Percentiles rank a stretch among this genome's conserved stretches.
phyloP scores from a whole-genome alignment of 1,140 invertebrate genomes.

The Listronotus oregonensis region DNA sequence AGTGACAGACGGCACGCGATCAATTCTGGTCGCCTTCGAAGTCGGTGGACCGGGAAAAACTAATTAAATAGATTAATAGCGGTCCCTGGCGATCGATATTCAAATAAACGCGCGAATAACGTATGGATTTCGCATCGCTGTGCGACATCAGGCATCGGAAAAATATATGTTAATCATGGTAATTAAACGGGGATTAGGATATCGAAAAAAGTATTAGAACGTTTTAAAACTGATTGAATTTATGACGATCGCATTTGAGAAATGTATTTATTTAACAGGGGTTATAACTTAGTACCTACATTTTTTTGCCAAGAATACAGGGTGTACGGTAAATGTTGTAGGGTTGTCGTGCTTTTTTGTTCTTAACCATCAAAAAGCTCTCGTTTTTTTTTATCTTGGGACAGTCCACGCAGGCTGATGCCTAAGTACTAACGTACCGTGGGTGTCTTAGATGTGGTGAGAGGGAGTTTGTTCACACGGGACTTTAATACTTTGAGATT shows the following conservation, averaged over 20 bases:
- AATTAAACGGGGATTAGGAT: constrained; percentile 22
- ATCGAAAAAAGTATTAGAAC: neutral
- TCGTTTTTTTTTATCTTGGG: no score
- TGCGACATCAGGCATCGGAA: constrained; percentile 23
- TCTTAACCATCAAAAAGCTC: no score
- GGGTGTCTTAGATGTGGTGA: no score
- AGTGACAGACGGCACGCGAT: constrained; percentile 50
- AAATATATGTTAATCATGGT: constrained; percentile 31
- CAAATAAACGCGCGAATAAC: constrained; percentile 46
- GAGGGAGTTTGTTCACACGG: no score
- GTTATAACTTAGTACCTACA: no score
- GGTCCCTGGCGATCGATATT: constrained; percentile 45
- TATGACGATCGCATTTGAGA: neutral
- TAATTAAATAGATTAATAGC: constrained; percentile 54
- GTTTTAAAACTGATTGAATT: neutral
- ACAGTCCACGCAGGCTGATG: no score
- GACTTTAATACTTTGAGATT: no score
- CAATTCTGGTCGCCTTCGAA: constrained; percentile 49
- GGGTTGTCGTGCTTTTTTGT: no score
- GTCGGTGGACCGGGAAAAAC: constrained; percentile 48
- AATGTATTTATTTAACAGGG: no score
- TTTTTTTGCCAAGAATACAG: no score
- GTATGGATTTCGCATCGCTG: constrained; percentile 31
- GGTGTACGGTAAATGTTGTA: no score
- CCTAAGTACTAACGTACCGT: no score